Base-by-base conservation (phyloP, 2,113 vertebrate species). In the Poicephalus meyeri region DNA sequence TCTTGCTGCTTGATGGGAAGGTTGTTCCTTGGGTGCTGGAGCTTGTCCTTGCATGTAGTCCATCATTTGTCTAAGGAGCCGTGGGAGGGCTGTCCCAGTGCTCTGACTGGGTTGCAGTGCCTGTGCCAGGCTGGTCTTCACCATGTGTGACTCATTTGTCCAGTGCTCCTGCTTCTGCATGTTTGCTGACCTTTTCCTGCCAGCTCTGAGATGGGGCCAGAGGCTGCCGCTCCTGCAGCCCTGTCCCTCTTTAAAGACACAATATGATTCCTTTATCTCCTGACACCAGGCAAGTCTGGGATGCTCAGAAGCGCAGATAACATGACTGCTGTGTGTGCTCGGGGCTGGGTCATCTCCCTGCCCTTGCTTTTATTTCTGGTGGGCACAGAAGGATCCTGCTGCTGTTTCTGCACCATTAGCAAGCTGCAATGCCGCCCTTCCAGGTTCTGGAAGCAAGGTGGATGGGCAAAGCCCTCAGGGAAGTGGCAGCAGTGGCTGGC, bases 271-370 rank as follows among this genome's bases (percentile, higher is more conserved):
- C 66, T 88, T 88, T 95, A 95, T 95, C 96, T 92, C 17, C 64
- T 0, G 0, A 9, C 2, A 14, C 72, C 91, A 73, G 93, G n/a
- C 21, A 2, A 73, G 91, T 41, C 76, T 83, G 76, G 68, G 76
- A 61, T 86, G 60, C 69, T 88, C 58, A 18, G 86, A 80, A 52
- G 18, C 29, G 63, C 53, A 77, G 94, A 95, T 92, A 86, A 86
- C 44, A 2, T 20, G 73, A 78, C 52, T 2, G 19, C 55, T 79
- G 41, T 46, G 52, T 0, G 0, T 4, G 17, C 50, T 0, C 5
- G 25, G 65, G 46, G 35, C 78, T 0, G 0, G 55, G 12, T 74
- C 61, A 37, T 73, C 55, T 61, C 16, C 28, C 28, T 76, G 39
- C 31, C 76, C 31, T 79, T 82, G 37, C 20, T 70, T 93, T 88